These are phyloP conservation scores for Ormyrus thymus DNA, from an alignment of 2,888 invertebrate species.

Conservation along the genomic window DNA sequence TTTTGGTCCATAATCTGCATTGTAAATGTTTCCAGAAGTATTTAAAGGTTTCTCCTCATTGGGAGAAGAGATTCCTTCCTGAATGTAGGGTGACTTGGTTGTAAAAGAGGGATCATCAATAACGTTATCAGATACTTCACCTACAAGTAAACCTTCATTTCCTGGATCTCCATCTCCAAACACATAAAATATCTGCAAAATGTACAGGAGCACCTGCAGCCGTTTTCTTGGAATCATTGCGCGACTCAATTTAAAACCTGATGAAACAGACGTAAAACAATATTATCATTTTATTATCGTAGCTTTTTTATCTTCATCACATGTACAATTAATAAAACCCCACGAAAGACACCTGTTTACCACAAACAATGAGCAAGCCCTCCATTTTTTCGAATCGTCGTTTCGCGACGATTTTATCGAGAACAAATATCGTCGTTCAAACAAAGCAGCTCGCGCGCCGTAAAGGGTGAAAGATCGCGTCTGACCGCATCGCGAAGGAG, in stretches of 20 bases:
- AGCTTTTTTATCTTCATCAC: too few relatives aligned
- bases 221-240: constrained; percentile 62
- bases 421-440: too few relatives aligned
- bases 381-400: too few relatives aligned
- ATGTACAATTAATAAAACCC: too few relatives aligned
- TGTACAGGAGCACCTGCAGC: constrained; percentile 58
- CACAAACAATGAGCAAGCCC: too few relatives aligned
- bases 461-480: too few relatives aligned
- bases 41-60: constrained; percentile 5
- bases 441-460: too few relatives aligned
- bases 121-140: constrained; percentile 22
- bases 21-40: constrained; percentile 2
- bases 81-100: neutral
- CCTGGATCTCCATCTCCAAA: constrained; percentile 56
- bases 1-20: neutral
- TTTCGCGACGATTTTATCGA: too few relatives aligned
- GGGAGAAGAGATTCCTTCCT: neutral
- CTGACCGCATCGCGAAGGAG: too few relatives aligned
- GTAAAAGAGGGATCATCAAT: constrained; percentile 33
- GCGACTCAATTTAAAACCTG: constrained; percentile 28
- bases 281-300: neutral
- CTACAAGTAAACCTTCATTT: constrained; percentile 16
- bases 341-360: too few relatives aligned
- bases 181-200: constrained; percentile 57
- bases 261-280: constrained; percentile 1